Evolutionary conservation across 2,113 vertebrate genomes (phyloP), one percentile per base, ranked within the genome.

Genomic region (Alaudala cheleensis): DNA sequence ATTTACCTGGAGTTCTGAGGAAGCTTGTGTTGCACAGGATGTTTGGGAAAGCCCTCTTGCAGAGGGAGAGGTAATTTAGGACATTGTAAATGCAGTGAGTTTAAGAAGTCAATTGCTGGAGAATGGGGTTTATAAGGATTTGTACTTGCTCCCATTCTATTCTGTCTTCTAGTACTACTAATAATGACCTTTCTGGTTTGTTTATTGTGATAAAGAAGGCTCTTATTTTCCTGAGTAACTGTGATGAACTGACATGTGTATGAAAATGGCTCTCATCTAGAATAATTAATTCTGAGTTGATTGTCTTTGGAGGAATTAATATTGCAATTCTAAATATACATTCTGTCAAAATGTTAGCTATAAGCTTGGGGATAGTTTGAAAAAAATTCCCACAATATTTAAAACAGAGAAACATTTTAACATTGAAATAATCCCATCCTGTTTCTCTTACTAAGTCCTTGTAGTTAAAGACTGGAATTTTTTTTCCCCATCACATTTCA

Each of bases 401-500:
- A 28, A 45, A 70, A 12, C 0, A 1, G 58, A 40, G 53, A 28
- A 74, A 34, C 2, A 13, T 47, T 69, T 57, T 40, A 64, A 69
- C 13, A 25, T 20, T 64, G 34, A 74, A 21, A 10, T 60, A 31
- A 42, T 79, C 5, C 4, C 12, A 25, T 54, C 26, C 15, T 44
- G 13, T 40, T 88, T 69, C 47, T 65, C 0, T 81, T 73, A 34
- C 18, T 42, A 57, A 66, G 8, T 37, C 23, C 4, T 40, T 71
- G 3, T 14, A 60, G 24, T 53, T 47, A 51, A 92, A 79, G 9
- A 14, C 7, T 28, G 40, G 15, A 25, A 4, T 44, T 45, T 10
- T 7, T 23, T 40, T 22, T 1, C 5, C 10, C 22, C 1, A 1
- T 9, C 17, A 45, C 10, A 15, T 47, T 84, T 58, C 5, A 3